Evolutionary conservation across 2,113 vertebrate species (phyloP).

Genomic region (Microtus montanus): DNA sequence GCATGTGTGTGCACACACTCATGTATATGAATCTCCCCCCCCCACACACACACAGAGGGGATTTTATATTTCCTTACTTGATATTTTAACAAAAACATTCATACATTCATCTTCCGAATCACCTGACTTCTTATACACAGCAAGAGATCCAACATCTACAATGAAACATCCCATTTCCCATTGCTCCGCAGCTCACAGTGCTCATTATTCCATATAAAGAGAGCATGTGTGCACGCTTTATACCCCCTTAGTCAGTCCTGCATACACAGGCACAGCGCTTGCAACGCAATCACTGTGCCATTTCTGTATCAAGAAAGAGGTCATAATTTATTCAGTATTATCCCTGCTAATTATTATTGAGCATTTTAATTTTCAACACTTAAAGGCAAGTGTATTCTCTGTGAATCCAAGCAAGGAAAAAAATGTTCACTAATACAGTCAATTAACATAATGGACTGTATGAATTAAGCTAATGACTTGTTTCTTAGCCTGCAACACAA

Average conservation of each 20-base stretch:
- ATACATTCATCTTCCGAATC: not conserved
- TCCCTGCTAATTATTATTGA: constrained; percentile 76
- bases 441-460: constrained; percentile 77
- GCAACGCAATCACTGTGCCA: constrained; percentile 56
- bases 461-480: constrained; percentile 77
- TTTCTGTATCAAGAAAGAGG: constrained; percentile 71
- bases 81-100: constrained; percentile 1
- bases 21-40: too few relatives aligned
- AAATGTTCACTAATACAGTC: constrained; percentile 70
- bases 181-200: constrained; percentile 36
- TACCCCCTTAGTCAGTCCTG: constrained; percentile 57
- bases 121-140: constrained; percentile 4
- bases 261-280: constrained; percentile 38
- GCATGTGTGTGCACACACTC: too few relatives aligned
- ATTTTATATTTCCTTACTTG: not conserved
- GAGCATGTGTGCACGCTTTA: not conserved
- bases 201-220: constrained; percentile 55
- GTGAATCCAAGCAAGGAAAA: constrained; percentile 59
- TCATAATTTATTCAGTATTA: constrained; percentile 76
- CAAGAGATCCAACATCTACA: not conserved
- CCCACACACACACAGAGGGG: not conserved
- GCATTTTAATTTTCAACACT: constrained; percentile 73
- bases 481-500: constrained; percentile 65
- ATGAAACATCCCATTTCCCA: constrained; percentile 49
- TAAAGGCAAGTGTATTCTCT: constrained; percentile 70